Conservation (phyloP, 2,797 vertebrate genomes). For the Coracias cyanogaster region DNA sequence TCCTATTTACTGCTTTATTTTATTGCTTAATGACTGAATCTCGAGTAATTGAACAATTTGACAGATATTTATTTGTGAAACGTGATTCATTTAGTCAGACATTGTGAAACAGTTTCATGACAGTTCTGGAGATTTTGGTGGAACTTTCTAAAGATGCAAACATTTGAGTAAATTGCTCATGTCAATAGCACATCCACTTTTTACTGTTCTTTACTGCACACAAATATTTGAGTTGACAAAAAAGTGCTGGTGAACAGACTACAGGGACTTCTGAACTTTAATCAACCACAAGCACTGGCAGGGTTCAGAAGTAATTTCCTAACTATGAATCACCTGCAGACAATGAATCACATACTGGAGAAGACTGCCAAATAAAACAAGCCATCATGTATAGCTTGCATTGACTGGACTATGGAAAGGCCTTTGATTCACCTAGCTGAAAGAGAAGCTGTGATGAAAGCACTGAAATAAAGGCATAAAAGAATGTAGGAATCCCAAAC, state of each 20-base stretch:
- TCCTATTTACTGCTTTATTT: conserved; percentile 86
- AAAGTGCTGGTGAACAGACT: conserved; percentile 77
- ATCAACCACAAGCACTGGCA: conserved; percentile 83
- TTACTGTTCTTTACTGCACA: conserved; percentile 74
- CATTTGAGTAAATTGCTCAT: conserved; percentile 80
- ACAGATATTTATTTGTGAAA: conserved; percentile 88
- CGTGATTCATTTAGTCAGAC: conserved; percentile 84
- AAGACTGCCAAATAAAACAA: conserved; percentile 85
- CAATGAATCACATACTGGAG: conserved; percentile 81
- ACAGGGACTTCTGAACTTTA: conserved; percentile 82
- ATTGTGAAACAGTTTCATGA: conserved; percentile 80
- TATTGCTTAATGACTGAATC: conserved; percentile 86
- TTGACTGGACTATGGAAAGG: conserved; percentile 77
- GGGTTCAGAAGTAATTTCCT: conserved; percentile 84
- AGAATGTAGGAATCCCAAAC: conserved; percentile 68
- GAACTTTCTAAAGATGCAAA: conserved; percentile 79
- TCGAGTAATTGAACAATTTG: conserved; percentile 83
- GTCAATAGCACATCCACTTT: conserved; percentile 79
- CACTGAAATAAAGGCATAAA: conserved; percentile 72
- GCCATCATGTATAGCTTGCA: conserved; percentile 78
- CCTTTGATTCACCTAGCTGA: conserved; percentile 77
- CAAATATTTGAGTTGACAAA: conserved; percentile 81
- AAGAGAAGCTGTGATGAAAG: conserved; percentile 74
- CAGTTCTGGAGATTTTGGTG: conserved; percentile 69
- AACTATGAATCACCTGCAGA: conserved; percentile 86